Conservation (phyloP, 2,113 vertebrate species). For the Anhinga rufa region DNA sequence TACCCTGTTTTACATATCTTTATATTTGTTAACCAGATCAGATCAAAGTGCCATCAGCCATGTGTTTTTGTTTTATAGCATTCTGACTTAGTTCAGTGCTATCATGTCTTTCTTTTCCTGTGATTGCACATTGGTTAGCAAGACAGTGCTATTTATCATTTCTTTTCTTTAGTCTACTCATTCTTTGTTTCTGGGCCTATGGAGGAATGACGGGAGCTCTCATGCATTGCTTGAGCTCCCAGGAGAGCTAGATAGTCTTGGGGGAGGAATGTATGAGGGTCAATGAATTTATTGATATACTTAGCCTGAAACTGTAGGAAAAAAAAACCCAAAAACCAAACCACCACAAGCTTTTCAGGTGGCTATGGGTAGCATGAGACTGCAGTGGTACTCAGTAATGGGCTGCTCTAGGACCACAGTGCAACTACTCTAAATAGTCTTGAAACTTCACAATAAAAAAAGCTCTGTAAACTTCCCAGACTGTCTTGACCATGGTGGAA, state of each 20-base stretch:
- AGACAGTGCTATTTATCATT: background rate
- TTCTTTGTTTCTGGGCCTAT: background rate
- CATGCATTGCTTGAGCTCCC: background rate
- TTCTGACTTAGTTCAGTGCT: background rate
- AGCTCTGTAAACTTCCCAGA: background rate
- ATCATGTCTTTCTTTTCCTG: background rate
- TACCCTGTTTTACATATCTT: background rate
- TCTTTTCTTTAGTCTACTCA: background rate
- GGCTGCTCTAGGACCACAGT: background rate
- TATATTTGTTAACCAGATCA: background rate
- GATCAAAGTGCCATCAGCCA: background rate
- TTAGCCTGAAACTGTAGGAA: background rate
- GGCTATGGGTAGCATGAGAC: background rate
- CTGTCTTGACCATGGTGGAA: background rate
- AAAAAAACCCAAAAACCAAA: background rate
- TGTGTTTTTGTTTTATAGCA: background rate
- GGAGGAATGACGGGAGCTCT: background rate
- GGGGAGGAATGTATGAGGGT: background rate
- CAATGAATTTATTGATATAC: background rate
- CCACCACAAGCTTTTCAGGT: background rate
- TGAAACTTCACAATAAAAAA: background rate
- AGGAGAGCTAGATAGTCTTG: background rate
- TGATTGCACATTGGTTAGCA: background rate
- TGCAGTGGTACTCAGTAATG: fast-evolving
- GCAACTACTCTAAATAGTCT: background rate